A percentile compares a stretch with the other conserved stretches of the same genome.
Conservation (phyloP, 2,113 vertebrate genomes). For the Eubucco bourcierii region DNA sequence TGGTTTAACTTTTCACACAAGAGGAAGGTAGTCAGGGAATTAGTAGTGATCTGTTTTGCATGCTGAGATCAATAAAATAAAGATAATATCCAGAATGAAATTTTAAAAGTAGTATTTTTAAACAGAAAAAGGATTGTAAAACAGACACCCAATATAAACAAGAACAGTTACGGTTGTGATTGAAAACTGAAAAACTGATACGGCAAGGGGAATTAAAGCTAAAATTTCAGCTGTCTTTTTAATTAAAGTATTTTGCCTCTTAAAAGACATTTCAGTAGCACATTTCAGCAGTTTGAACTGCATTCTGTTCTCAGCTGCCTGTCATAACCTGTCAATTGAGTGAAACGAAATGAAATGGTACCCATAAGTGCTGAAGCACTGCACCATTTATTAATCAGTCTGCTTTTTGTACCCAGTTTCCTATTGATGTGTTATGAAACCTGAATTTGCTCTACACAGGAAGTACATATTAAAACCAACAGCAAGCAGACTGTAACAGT, state of each 20-base stretch:
- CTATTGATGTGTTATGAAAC: background rate
- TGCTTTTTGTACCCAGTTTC: background rate
- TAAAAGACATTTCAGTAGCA: background rate
- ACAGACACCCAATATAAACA: background rate
- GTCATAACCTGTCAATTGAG: conserved; percentile 13
- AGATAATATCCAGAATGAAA: background rate
- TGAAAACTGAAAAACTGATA: background rate
- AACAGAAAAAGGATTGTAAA: background rate
- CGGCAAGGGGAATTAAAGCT: background rate
- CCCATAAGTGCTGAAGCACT: background rate
- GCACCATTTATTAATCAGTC: conserved; percentile 7
- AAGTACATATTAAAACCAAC: background rate
- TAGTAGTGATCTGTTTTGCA: background rate
- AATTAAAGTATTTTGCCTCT: conserved; percentile 28
- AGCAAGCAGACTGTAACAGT: background rate
- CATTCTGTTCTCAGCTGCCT: background rate
- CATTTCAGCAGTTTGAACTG: background rate
- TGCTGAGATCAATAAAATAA: background rate
- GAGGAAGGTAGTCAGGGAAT: background rate
- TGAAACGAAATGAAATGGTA: background rate
- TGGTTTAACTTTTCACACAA: background rate
- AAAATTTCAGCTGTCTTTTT: conserved; percentile 6
- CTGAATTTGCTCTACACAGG: background rate
- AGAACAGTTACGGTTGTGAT: background rate
- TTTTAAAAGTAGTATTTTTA: background rate